phyloP scores from a whole-genome alignment of 2,888 invertebrate species.

The Caenorhabditis becei region DNA sequence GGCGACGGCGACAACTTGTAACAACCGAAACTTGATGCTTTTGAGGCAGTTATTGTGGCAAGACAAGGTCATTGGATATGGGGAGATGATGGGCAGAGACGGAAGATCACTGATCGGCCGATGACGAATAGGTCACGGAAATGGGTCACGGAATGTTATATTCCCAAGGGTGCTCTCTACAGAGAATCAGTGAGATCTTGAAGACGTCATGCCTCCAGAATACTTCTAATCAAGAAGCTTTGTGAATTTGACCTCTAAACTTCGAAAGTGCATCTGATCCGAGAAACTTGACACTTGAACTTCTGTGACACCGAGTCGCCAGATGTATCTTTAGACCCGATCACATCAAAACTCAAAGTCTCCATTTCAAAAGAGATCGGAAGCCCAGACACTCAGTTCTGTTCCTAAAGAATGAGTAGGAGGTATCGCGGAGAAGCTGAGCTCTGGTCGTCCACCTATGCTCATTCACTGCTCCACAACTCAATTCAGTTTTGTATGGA shows the following conservation, averaged over 20 bases:
- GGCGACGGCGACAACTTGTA: constrained; percentile 10
- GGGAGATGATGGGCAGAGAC: not conserved
- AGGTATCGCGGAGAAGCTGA: constrained; percentile 13
- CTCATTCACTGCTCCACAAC: constrained; percentile 31
- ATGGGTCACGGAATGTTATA: not conserved
- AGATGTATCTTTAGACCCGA: too few relatives aligned
- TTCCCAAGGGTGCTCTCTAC: too few relatives aligned
- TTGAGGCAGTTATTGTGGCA: constrained; percentile 22
- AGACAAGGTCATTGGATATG: constrained; percentile 11
- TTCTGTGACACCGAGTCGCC: too few relatives aligned
- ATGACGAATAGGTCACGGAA: constrained; percentile 1
- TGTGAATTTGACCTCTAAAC: too few relatives aligned
- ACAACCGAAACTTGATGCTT: constrained; percentile 38
- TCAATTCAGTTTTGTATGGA: constrained; percentile 33
- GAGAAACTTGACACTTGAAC: too few relatives aligned
- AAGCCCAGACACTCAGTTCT: not conserved
- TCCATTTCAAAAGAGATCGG: not conserved
- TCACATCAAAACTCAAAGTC: constrained; percentile 13
- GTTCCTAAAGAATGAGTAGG: constrained; percentile 4
- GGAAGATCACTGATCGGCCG: constrained; percentile 23
- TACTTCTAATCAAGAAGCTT: too few relatives aligned
- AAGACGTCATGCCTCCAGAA: too few relatives aligned
- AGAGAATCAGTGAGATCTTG: too few relatives aligned
- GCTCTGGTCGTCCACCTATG: constrained; percentile 56
- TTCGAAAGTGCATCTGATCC: too few relatives aligned